Base-by-base conservation (phyloP, 2,888 invertebrate genomes). In the Creontiades dilutus region DNA sequence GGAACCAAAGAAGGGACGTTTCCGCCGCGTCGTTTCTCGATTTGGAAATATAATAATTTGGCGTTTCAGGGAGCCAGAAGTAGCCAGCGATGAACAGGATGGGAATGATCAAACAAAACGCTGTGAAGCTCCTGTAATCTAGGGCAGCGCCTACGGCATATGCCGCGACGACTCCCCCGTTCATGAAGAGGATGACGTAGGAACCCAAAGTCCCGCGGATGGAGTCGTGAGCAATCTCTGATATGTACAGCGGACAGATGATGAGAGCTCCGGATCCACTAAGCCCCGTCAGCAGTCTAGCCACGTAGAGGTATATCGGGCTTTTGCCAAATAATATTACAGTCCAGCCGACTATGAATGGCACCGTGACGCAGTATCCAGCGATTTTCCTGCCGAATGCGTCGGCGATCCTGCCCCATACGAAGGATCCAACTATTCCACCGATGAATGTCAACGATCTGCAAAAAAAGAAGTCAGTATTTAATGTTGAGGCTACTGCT, bases 11-110 rank as follows among this genome's bases (percentile, higher is more conserved):
- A 12, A 92, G 91, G 13, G 94, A 92, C n/a, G 92, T 91, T 57
- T 93, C 92, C 0, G 94, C 94, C 91, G 95, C 95, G 86, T 93
- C 93, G 80, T 92, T 87, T 14, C 93, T 92, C 4, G 94, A 94
- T 48, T 91, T 93, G 91, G 94, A 94, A 76, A 94, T 93, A 12
- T 94, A 93, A 90, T 93, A 94, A 0, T 95, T 93, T 0, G 96
- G 96, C 0, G 95, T 95, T 92, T 96, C 96, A 0, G 95, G 96
- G 93, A 95, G 91, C 93, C 93, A 93, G n/a, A 94, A 92, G 91
- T 95, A 94, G 2, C 94, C 91, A 0, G 94, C 85, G 0, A 95
- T 90, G 78, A 94, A 94, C 0, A 94, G 7, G 0, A 94, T 92
- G 0, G 95, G 94, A 9, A 95, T 91, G 0, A 94, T 86, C 11